A percentile compares a stretch with the other conserved stretches of the same genome.
Evolutionary conservation across 2,888 invertebrate species (phyloP).

Genomic region (Apoderus coryli): DNA sequence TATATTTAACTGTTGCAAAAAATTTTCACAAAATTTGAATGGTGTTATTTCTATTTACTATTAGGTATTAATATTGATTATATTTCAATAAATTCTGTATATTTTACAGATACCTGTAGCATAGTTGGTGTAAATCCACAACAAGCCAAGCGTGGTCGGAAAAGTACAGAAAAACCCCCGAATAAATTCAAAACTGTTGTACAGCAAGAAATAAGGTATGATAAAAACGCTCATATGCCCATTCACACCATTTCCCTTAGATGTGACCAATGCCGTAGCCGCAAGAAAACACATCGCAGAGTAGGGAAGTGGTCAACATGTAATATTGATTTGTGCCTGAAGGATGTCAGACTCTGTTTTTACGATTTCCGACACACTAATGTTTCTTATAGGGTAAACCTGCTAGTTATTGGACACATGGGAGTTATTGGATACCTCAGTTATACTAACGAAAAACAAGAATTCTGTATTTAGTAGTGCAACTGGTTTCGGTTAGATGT

Average conservation of each 20-base stretch:
- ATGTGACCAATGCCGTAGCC: slow-evolving; percentile 4
- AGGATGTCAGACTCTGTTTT: slow-evolving; percentile 2
- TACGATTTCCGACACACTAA: slow-evolving; percentile 4
- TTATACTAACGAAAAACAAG: no score
- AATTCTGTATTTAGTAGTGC: no score
- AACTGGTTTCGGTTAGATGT: slow-evolving; percentile 1
- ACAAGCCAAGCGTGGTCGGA: slow-evolving; percentile 2
- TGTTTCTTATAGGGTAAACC: no score
- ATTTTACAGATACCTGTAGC: no score
- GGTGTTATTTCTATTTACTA: no score
- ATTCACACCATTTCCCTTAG: slow-evolving; percentile 1
- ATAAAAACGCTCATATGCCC: slow-evolving; percentile 5
- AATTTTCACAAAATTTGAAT: no score
- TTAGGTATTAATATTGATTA: no score
- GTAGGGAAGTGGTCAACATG: slow-evolving; percentile 5
- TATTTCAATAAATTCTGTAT: no score
- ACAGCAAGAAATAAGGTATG: slow-evolving; percentile 4
- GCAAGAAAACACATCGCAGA: slow-evolving; percentile 4
- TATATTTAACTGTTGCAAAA: no score
- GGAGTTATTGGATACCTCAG: no score
- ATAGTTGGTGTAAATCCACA: slow-evolving; percentile 1
- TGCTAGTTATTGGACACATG: no score
- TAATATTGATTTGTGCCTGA: slow-evolving; percentile 1
- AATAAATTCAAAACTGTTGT: slow-evolving; percentile 3
- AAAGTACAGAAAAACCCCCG: slow-evolving; percentile 3